Conservation (phyloP, 2,888 invertebrate species). For the Drosophila anceps region DNA sequence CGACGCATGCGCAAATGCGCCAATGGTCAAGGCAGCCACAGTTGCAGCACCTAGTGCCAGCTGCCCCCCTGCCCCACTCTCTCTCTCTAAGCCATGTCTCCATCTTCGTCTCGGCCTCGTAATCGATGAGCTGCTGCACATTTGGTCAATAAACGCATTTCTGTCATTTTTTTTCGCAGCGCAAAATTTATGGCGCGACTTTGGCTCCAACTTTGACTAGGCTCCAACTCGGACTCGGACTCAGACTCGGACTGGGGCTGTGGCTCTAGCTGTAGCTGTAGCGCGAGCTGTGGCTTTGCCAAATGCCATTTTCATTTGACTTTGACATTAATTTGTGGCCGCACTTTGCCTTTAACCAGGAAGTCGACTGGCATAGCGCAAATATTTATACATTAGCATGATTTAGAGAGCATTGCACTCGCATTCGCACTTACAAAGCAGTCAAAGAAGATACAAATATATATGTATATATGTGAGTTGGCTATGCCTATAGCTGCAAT, state of each 20-base stretch:
- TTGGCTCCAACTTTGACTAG: slow-evolving; percentile 59
- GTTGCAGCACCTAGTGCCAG: slow-evolving; percentile 26
- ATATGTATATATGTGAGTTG: background rate
- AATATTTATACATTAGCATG: slow-evolving; percentile 65
- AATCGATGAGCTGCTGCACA: slow-evolving; percentile 79
- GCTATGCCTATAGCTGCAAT: background rate
- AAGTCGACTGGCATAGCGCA: slow-evolving; percentile 59
- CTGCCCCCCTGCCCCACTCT: background rate
- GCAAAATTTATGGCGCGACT: slow-evolving; percentile 77
- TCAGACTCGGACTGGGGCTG: slow-evolving; percentile 4
- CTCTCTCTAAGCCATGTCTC: slow-evolving; percentile 10
- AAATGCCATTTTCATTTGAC: slow-evolving; percentile 81
- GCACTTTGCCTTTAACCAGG: slow-evolving; percentile 76
- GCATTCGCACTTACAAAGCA: slow-evolving; percentile 26
- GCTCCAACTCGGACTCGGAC: slow-evolving; percentile 3
- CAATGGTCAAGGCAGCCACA: slow-evolving; percentile 75
- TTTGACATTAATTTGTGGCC: slow-evolving; percentile 81
- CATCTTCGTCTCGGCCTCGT: slow-evolving; percentile 60
- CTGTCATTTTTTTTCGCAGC: slow-evolving; percentile 77
- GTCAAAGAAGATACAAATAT: background rate
- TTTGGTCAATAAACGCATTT: slow-evolving; percentile 81
- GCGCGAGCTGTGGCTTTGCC: slow-evolving; percentile 48
- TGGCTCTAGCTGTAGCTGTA: slow-evolving; percentile 9
- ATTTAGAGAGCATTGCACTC: slow-evolving; percentile 66
- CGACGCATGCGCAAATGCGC: slow-evolving; percentile 60